These are phyloP conservation scores for Buceros bicornis DNA, from an alignment of 2,797 vertebrate genomes.

Conservation along the genomic window DNA sequence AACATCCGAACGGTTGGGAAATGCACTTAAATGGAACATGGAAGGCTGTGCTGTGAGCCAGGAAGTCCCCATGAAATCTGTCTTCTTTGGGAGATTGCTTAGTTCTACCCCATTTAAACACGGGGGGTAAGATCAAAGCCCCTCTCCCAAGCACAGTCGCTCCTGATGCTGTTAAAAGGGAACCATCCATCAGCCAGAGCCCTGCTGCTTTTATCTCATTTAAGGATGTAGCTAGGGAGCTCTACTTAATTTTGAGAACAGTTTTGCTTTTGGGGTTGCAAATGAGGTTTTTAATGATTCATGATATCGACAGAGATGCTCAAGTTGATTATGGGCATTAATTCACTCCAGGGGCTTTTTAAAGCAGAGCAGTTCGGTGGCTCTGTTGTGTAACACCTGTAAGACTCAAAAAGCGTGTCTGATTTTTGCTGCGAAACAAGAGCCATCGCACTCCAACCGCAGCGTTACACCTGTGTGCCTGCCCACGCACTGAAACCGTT, in stretches of 20 bases:
- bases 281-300: conserved; percentile 56
- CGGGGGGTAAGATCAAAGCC: conserved; percentile 4
- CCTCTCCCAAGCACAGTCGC: conserved; percentile 28
- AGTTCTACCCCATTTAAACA: conserved; percentile 25
- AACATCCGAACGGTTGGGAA: neutral
- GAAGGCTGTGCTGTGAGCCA: neutral
- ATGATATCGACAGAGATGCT: conserved; percentile 1
- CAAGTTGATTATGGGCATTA: neutral
- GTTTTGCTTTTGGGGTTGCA: conserved; percentile 50
- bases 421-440: neutral
- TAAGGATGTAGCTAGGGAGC: conserved; percentile 10
- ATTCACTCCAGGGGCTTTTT: neutral
- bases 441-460: rapidly evolving
- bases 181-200: conserved; percentile 30
- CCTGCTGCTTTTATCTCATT: conserved; percentile 58
- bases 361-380: neutral
- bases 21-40: neutral
- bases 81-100: neutral
- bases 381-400: neutral
- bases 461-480: rapidly evolving
- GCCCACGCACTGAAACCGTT: neutral
- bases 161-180: conserved; percentile 30
- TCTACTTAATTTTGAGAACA: conserved; percentile 45
- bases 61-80: neutral
- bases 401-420: neutral